Base-by-base conservation (phyloP, 2,797 vertebrate species). In the Melanotaenia pygmaea region DNA sequence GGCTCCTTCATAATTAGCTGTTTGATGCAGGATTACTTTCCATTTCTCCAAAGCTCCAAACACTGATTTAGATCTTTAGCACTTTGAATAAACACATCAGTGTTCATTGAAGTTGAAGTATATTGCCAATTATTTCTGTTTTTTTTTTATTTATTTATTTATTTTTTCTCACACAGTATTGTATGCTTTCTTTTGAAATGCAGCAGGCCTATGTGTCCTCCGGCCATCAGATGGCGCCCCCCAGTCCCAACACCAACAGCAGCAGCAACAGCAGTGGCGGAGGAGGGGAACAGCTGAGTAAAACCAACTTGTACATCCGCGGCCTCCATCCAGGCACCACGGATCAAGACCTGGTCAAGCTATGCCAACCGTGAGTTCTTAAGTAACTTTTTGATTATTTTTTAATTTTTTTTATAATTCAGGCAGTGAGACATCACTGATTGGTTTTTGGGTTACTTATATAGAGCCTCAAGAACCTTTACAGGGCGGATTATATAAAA, bases 271-370 rank as follows among this genome's bases (percentile, higher is more conserved):
- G 93, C 88, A 93, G 91, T 5, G 92, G 91, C 18, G 94, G 90
- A 30, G 95, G 91, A 67, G 91, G 91, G 7, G 97, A 97, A 81
- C 97, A 97, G 90, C 94, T 99, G 85, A 99, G 97, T 92, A 98
- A 98, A 93, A 98, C 97, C 14, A 99, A 98, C 84, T 93, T 98
- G 66, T 98, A 98, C 76, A 98, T 98, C 77, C 95, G 97, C 1
- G 97, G 97, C 64, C 92, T 98, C 76, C 97, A 97, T 79, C 97
- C 97, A 0, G 95, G 96, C 63, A 98, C 97, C 76, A 98, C 95
- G 0, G 97, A 98, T 93, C 97, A 98, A 90, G 97, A 98, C 89
- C 95, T 99, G 56, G 97, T 98, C 79, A 97, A 97, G 83, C 93
- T 99, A 76, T 99, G 97, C 88, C 97, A 97, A 83, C 96, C 96